phyloP scores from a whole-genome alignment of 2,113 vertebrate species.

The Channa argus region DNA sequence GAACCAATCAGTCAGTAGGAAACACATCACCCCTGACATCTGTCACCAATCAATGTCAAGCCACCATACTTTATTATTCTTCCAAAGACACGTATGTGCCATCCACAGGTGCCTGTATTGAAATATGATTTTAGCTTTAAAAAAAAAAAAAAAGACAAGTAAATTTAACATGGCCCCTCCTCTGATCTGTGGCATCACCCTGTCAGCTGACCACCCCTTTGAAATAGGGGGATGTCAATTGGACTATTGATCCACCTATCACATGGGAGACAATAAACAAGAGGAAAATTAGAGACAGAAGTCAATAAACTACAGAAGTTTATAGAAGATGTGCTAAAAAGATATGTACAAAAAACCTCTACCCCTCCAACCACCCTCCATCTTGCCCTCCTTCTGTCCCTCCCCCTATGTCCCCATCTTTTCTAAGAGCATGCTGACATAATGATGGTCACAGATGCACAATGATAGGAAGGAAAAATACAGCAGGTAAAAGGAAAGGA shows the following conservation, averaged over 20 bases:
- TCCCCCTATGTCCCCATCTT: slow-evolving; percentile 29
- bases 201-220: slow-evolving; percentile 59
- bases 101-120: not conserved
- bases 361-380: not conserved
- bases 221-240: slow-evolving; percentile 41
- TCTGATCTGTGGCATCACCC: slow-evolving; percentile 62
- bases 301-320: slow-evolving; percentile 36
- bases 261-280: slow-evolving; percentile 35
- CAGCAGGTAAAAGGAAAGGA: slow-evolving; percentile 15
- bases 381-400: slow-evolving; percentile 10
- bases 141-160: slow-evolving; percentile 35
- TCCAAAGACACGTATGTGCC: slow-evolving; percentile 26
- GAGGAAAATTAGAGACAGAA: slow-evolving; percentile 20
- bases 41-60: slow-evolving; percentile 58
- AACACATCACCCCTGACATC: slow-evolving; percentile 61
- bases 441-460: slow-evolving; percentile 36
- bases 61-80: slow-evolving; percentile 41
- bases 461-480: slow-evolving; percentile 12
- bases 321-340: slow-evolving; percentile 14
- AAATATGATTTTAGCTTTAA: slow-evolving; percentile 12
- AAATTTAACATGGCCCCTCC: slow-evolving; percentile 46
- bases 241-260: slow-evolving; percentile 59
- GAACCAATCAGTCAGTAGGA: slow-evolving; percentile 57
- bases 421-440: slow-evolving; percentile 50
- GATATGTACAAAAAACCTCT: not conserved